Evolutionary conservation across 2,797 vertebrate species (phyloP).

Genomic region (Melanotaenia trifasciata): DNA sequence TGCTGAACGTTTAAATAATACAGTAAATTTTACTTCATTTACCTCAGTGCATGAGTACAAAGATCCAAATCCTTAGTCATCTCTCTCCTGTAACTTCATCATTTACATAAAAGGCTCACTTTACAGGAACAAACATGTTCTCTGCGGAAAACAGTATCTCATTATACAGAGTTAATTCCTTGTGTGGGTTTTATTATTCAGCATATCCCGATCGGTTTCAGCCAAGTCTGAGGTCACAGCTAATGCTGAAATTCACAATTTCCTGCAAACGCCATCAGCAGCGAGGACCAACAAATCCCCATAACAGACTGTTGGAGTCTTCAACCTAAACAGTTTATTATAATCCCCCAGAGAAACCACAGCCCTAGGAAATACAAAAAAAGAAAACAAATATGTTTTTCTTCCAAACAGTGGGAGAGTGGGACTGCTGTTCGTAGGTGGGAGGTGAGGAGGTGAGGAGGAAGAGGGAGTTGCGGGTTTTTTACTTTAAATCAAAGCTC

Average conservation of each 20-base stretch:
- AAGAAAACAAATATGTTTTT: slow-evolving; percentile 41
- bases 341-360: slow-evolving; percentile 32
- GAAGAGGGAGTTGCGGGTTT: not conserved
- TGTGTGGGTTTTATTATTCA: not conserved
- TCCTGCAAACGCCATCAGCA: slow-evolving; percentile 18
- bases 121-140: not conserved
- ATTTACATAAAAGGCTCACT: not conserved
- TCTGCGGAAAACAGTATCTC: not conserved
- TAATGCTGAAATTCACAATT: not conserved
- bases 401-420: slow-evolving; percentile 6
- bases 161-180: not conserved
- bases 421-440: not conserved
- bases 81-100: no score
- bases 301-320: slow-evolving; percentile 15
- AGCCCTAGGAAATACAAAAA: slow-evolving; percentile 24
- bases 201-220: not conserved
- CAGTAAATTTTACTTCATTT: no score
- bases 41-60: no score
- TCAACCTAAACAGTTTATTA: slow-evolving; percentile 36
- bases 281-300: slow-evolving; percentile 15
- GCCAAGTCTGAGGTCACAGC: not conserved
- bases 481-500: not conserved
- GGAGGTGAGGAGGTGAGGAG: not conserved
- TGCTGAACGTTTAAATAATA: no score
- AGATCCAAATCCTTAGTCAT: no score